Evolutionary conservation across 2,888 invertebrate genomes (phyloP), one percentile per base, ranked within the genome.

Genomic region (Diarsia dahlii): DNA sequence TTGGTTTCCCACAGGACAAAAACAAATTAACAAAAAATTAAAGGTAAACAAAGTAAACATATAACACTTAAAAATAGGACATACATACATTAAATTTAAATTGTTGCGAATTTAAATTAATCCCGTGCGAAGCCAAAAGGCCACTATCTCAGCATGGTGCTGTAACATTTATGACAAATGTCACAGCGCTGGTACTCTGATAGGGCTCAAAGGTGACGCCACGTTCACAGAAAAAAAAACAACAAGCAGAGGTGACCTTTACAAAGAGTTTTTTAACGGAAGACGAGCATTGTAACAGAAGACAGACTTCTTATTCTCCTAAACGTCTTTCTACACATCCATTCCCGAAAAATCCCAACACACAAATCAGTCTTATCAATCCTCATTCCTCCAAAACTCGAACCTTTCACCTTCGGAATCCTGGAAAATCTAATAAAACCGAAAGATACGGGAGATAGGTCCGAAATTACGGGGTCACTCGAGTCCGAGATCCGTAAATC

Each of bases 401-500:
- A 80, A 81, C 89, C 87, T 85, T 88, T 85, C 89, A 88, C 88
- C 86, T 88, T 80, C 69, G 71, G 80, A 80, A 80, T 82, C 83
- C 88, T 76, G 78, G 80, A 66, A 88, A 88, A 86, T 81, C 87
- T 86, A 89, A 88, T 88, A 88, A 88, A 88, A 86, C 76, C 78
- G 63, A 72, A 76, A 82, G 89, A 88, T 87, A 89, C 88, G 89
- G 71, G 78, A 85, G 85, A 88, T 87, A 85, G 82, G 77, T 82
- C 77, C 70, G 66, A 88, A 89, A 83, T 84, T 87, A 89, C 89
- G 88, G 82, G 89, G 89, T 88, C 88, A 88, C 77, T 84, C 80
- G 77, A 76, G 89, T 88, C 88, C 89, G 80, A 74, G 74, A 81
- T 85, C 81, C 89, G 89, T 88, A 89, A 88, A 88, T 88, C 88